These are phyloP conservation scores for Orthonychiurus folsomi DNA, from an alignment of 2,888 invertebrate species.

Conservation along the genomic window DNA sequence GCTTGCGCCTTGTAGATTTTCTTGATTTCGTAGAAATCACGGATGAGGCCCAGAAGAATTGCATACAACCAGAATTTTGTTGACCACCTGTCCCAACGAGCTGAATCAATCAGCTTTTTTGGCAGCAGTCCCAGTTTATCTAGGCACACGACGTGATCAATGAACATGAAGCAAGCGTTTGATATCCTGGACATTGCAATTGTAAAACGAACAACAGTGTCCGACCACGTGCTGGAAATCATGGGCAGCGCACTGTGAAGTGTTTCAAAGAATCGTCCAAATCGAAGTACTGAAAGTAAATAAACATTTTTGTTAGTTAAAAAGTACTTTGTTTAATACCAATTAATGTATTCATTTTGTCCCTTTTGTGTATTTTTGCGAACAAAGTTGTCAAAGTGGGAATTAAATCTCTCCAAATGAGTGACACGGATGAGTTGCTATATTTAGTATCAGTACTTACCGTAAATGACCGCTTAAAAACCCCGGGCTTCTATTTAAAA, in stretches of 20 bases:
- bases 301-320: constrained; percentile 43
- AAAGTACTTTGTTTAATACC: no score
- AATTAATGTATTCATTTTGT: no score
- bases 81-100: constrained; percentile 59
- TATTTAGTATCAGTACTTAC: no score
- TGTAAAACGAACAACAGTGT: constrained; percentile 64
- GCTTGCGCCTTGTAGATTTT: constrained; percentile 50
- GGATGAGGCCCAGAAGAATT: constrained; percentile 64
- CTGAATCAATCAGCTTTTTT: constrained; percentile 46
- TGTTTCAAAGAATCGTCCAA: constrained; percentile 75
- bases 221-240: constrained; percentile 54
- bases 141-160: constrained; percentile 81
- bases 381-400: no score
- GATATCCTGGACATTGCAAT: constrained; percentile 70
- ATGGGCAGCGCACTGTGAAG: constrained; percentile 59
- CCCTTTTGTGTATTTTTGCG: no score
- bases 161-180: constrained; percentile 66
- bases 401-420: no score
- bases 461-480: no score
- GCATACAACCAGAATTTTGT: constrained; percentile 74
- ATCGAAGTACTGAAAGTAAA: constrained; percentile 61
- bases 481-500: no score
- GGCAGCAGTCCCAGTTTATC: constrained; percentile 59
- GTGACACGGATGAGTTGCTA: no score
- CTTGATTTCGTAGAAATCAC: constrained; percentile 77